A percentile compares a stretch with the other conserved stretches of the same genome.
Conservation (phyloP, 2,888 invertebrate genomes). For the Apoda limacodes region DNA sequence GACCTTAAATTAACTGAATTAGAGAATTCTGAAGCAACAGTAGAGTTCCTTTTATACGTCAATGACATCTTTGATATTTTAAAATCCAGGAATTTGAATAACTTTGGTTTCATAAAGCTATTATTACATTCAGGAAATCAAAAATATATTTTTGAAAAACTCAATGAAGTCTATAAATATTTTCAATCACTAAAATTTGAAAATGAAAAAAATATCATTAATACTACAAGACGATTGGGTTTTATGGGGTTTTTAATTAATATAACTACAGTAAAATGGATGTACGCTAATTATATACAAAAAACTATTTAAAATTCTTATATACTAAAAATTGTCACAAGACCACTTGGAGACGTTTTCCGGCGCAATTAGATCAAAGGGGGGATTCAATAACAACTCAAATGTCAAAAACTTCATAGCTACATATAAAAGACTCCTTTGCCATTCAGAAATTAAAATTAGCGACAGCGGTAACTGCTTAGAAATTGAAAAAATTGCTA, state of each 20-base stretch:
- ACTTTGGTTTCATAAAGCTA: neutral
- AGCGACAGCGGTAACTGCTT: conserved; percentile 8
- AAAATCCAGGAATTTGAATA: conserved; percentile 1
- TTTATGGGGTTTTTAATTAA: conserved; percentile 1
- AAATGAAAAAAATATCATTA: neutral
- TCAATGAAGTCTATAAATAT: neutral
- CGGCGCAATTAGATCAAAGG: conserved; percentile 3
- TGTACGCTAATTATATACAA: neutral
- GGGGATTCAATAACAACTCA: conserved; percentile 4
- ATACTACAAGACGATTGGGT: conserved; percentile 1
- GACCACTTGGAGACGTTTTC: conserved; percentile 6
- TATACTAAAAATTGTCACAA: conserved; percentile 2
- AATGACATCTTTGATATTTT: conserved; percentile 3
- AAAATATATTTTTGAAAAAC: neutral
- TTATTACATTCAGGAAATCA: neutral
- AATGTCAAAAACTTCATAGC: conserved; percentile 16
- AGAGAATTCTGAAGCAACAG: conserved; percentile 1
- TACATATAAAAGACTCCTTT: conserved; percentile 11
- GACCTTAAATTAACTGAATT: conserved; percentile 1
- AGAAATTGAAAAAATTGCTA: conserved; percentile 8
- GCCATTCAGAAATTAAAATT: conserved; percentile 3
- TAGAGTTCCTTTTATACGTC: conserved; percentile 1
- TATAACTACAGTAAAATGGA: conserved; percentile 1
- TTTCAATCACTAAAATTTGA: neutral
- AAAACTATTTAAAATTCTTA: conserved; percentile 4